Evolutionary conservation across 23 tunicate species (phyloP), one percentile per base, ranked within the genome.

Genomic region (Halocynthia roretzi): DNA sequence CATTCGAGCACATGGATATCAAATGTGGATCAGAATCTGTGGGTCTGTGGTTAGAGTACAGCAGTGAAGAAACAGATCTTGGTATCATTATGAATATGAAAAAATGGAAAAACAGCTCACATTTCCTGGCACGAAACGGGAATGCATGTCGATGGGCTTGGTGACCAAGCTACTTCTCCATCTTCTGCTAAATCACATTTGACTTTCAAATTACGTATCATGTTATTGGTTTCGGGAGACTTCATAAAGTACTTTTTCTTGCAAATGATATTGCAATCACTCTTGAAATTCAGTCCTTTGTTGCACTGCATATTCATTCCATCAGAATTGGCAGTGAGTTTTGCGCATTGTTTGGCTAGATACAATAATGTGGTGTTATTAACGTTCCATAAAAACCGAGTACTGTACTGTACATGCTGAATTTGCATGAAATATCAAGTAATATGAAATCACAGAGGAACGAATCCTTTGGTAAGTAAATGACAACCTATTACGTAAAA

Each of bases 261-360:
- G 63, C 78, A 74, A 7, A 7, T 8, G 63, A 74, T 44, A 54
- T 21, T 74, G 63, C 78, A 74, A 9, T 8, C 2, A 56, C 78
- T 74, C 31, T 19, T 56, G 63, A 54, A 74, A 15, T 56, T 53
- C 22, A 54, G 55, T 10, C 62, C 62, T 53, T 74, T 74, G 63
- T 56, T 48, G 6, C 78, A 74, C 22, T 54, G 14, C 20, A 53
- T 20, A 22, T 0, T 10, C 55, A 56, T 54, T 56, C 18, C 56
- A 8, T 22, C 31, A 8, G 55, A 20, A 44, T 74, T 18, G 0
- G 56, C 6, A 8, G 2, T 50, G 22, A 74, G n/a, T 8, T 12
- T 15, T 7, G 61, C n/a, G 21, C 78, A 74, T 74, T 74, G 55
- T 74, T n/a, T 74, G 56, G 78, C 78, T 74, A 56, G 11, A 9